These are phyloP conservation scores for Cyprinella venusta DNA, from an alignment of 2,797 vertebrate species.

Conservation along the genomic window DNA sequence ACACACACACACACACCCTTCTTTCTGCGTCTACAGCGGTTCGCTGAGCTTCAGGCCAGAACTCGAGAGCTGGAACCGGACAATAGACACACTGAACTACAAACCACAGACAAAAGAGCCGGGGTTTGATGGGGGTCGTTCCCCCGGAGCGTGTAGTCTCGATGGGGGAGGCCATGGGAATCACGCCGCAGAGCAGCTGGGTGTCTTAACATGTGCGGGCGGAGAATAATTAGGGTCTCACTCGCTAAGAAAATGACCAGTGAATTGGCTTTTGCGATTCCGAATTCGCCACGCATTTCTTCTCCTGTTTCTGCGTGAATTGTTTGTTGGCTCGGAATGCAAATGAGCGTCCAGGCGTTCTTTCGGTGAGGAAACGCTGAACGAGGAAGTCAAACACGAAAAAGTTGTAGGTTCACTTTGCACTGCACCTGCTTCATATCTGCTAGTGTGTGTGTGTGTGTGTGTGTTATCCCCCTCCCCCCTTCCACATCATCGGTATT, in stretches of 20 bases:
- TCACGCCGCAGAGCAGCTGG: conserved; percentile 79
- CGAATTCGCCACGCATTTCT: conserved; percentile 68
- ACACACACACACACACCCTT: conserved; percentile 2
- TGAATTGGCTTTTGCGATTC: conserved; percentile 70
- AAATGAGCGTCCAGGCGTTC: conserved; percentile 35
- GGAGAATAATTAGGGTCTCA: conserved; percentile 80
- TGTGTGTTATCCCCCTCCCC: background rate
- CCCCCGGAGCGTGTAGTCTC: background rate
- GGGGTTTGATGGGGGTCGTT: conserved; percentile 51
- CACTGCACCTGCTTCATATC: conserved; percentile 5
- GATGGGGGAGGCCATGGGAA: conserved; percentile 77
- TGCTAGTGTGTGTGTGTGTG: background rate
- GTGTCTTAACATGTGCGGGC: conserved; percentile 79
- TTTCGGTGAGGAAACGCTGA: conserved; percentile 8
- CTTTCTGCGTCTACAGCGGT: conserved; percentile 32
- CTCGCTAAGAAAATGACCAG: conserved; percentile 73
- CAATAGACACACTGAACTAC: conserved; percentile 80
- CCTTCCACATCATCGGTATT: background rate
- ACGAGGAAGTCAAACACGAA: background rate
- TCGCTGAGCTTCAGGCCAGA: conserved; percentile 76
- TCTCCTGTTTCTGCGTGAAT: background rate
- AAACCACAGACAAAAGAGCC: conserved; percentile 78
- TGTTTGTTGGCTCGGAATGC: conserved; percentile 59
- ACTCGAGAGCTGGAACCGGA: conserved; percentile 72
- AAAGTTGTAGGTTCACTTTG: background rate